Evolutionary conservation across 2,113 vertebrate genomes (phyloP), one percentile per base, ranked within the genome.

Genomic region (Prionailurus viverrinus): DNA sequence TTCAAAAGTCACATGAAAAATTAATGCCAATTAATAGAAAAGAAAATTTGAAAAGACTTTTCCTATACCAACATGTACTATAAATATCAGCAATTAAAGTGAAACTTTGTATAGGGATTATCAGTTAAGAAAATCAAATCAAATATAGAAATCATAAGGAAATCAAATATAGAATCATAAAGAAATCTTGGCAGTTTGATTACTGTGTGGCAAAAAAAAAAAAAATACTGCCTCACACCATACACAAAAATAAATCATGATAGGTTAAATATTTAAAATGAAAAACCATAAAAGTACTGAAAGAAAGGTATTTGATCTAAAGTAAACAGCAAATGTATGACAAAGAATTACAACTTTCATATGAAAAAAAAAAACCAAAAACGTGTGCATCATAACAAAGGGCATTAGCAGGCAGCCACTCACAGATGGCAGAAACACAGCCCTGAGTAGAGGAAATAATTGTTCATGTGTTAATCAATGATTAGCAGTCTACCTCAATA

Each of bases 271-370:
- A 87, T 96, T 96, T 90, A 82, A 95, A 41, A 48, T 68, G 45
- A 79, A 95, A 98, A 79, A 19, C 6, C 6, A 45, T 88, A 74
- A 86, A 96, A 84, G 31, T 88, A 51, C 71, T 88, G 25, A 86
- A 94, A 94, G 27, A 94, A 94, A 81, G 58, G 31, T n/a, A 89
- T 69, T 36, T 94, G 33, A 63, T 69, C 25, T 69, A 83, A 95
- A 91, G 71, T 51, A 81, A 93, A 58, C 48, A 93, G 58, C 33
- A 85, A 33, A 71, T 55, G 16, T 66, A 14, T 87, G 23, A 73
- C n/a, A 41, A 69, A 97, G 55, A 65, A 6, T 68, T 91, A 65
- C 39, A 92, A 41, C 48, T 58, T 87, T 6, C 91, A 0, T 68
- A 27, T 68, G 61, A 71, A 48, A 48, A 36, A 68, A 36, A 63